Base-by-base conservation (phyloP, 2,113 vertebrate species). In the Collichthys lucidus region DNA sequence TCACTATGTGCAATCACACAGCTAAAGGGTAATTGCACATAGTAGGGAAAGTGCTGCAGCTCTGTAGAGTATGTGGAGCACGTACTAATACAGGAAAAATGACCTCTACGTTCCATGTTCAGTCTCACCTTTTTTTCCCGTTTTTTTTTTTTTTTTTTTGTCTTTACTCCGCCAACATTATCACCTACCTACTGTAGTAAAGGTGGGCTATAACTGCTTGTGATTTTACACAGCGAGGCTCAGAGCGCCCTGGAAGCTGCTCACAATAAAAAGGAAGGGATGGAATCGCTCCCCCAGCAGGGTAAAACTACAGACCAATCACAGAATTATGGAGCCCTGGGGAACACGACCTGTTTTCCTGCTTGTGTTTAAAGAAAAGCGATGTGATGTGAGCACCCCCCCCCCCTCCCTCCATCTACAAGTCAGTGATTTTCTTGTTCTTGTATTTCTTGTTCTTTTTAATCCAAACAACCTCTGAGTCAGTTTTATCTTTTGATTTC, bases 71-170 rank as follows among this genome's bases (percentile, higher is more conserved):
- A 91, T 90, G 88, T 86, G 82, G 62, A 86, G 86, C 90, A 92
- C 84, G 88, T 89, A 82, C 60, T 42, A 22, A 76, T 85, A 84
- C 86, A 88, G 88, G 77, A 72, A 67, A 85, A 76, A 84, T 86
- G 91, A 93, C 92, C 93, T 92, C 92, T 89, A 80, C n/a, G 17
- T 80, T 83, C 49, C 82, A 55, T 81, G 87, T 87, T 89, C 73
- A 46, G n/a, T 5, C 79, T 82, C 85, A 79, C 82, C 82, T 86
- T 83, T 86, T 40, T 40, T 40, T 40, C 7, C 35, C 1, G 5
- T 40, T 40, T 35, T 35, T 29, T 29, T 29, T 35, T 35, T 35
- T 35, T 35, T 35, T 35, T 40, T 40, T 89, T 76, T 79, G 86
- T 92, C 86, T 88, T 81, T 50, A 63, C 83, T 82, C 82, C 59